These are phyloP conservation scores for Ptychochromis oligacanthus DNA, from an alignment of 2,113 vertebrate species.

Conservation along the genomic window DNA sequence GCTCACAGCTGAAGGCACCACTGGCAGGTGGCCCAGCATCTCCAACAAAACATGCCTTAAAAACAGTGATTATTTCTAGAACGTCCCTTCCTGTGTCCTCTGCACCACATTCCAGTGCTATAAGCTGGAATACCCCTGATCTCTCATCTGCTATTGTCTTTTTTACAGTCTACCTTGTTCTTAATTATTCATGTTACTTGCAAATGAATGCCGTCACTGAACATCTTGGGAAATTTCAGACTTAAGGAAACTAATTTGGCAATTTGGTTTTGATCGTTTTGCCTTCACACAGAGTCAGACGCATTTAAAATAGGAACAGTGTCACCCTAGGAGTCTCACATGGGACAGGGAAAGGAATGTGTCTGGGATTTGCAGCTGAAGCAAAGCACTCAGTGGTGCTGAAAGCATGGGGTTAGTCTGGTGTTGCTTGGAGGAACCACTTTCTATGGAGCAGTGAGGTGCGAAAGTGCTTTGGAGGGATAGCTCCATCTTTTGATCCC, in stretches of 20 bases:
- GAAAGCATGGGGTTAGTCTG: constrained; percentile 52
- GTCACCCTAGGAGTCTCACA: constrained; percentile 37
- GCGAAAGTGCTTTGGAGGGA: constrained; percentile 36
- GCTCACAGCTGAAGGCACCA: constrained; percentile 59
- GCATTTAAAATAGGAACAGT: constrained; percentile 2
- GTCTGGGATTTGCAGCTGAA: constrained; percentile 60
- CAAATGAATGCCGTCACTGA: constrained; percentile 35
- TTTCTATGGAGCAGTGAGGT: constrained; percentile 57
- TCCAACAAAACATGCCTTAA: constrained; percentile 53
- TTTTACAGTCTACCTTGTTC: neutral
- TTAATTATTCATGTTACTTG: neutral
- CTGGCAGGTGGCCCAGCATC: constrained; percentile 55
- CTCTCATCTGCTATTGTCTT: constrained; percentile 31
- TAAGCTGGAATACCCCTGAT: constrained; percentile 31
- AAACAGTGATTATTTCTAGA: constrained; percentile 54
- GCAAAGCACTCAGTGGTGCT: constrained; percentile 41
- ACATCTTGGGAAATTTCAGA: constrained; percentile 35
- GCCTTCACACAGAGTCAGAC: constrained; percentile 4
- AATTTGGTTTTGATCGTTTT: constrained; percentile 46
- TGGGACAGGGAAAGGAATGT: constrained; percentile 61
- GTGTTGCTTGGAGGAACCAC: constrained; percentile 19
- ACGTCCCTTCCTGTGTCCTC: constrained; percentile 31
- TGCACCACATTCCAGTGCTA: neutral
- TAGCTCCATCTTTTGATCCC: constrained; percentile 39
- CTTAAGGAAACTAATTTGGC: constrained; percentile 53